These are phyloP conservation scores for Lithophane ornitopus DNA, from an alignment of 2,888 invertebrate species.

Conservation along the genomic window DNA sequence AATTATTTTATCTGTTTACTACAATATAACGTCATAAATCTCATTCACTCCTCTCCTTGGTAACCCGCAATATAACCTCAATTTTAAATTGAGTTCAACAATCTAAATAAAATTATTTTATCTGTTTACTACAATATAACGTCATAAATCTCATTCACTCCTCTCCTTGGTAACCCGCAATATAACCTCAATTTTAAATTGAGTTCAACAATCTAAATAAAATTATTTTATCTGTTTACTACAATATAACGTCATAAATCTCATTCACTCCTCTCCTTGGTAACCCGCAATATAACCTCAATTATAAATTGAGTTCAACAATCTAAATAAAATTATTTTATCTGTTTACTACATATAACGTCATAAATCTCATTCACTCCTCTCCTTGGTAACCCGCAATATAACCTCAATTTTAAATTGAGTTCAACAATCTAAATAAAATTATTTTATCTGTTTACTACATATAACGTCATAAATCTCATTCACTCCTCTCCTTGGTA, in stretches of 20 bases:
- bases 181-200: background rate
- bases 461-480: background rate
- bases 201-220: background rate
- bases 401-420: background rate
- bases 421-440: background rate
- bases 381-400: background rate
- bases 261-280: background rate
- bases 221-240: background rate
- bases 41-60: background rate
- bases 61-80: background rate
- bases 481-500: background rate
- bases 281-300: background rate
- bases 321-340: background rate
- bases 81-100: background rate
- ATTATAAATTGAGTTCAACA: background rate
- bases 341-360: background rate
- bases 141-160: background rate
- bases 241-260: background rate
- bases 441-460: background rate
- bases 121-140: background rate
- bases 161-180: background rate
- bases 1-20: background rate
- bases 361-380: background rate
- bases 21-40: background rate
- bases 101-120: background rate